These are phyloP conservation scores for Volucella inanis DNA, from an alignment of 2,888 invertebrate species.

Conservation along the genomic window DNA sequence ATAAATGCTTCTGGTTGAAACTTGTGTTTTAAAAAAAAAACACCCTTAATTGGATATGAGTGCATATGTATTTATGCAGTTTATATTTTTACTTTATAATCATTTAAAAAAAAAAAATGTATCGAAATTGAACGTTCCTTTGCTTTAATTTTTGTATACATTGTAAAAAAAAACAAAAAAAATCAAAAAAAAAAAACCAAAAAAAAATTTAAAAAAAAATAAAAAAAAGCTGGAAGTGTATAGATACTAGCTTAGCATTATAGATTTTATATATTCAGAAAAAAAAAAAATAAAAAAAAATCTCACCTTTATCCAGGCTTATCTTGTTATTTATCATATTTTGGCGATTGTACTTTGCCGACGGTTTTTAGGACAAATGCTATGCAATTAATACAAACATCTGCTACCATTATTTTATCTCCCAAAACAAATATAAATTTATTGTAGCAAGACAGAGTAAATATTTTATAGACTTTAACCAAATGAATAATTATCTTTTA, in stretches of 20 bases:
- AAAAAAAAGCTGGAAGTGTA: constrained; percentile 56
- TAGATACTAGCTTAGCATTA: constrained; percentile 68
- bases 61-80: constrained; percentile 53
- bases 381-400: constrained; percentile 7
- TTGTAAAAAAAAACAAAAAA: constrained; percentile 32
- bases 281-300: constrained; percentile 69
- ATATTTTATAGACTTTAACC: too few species aligned
- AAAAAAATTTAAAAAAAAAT: constrained; percentile 29
- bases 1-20: constrained; percentile 27
- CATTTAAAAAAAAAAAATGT: constrained; percentile 76
- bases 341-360: constrained; percentile 56
- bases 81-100: constrained; percentile 78
- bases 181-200: constrained; percentile 37
- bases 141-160: constrained; percentile 34
- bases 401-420: background rate
- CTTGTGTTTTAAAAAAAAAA: constrained; percentile 53
- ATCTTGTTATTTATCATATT: constrained; percentile 41
- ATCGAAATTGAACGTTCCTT: constrained; percentile 26
- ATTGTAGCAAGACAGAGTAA: too few species aligned
- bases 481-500: background rate
- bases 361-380: constrained; percentile 29
- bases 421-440: too few species aligned
- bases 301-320: constrained; percentile 74
- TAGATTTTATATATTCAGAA: constrained; percentile 47
- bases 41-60: constrained; percentile 37